Conservation (phyloP, 2,888 invertebrate species). For the Rhopalosiphum nymphaeae region DNA sequence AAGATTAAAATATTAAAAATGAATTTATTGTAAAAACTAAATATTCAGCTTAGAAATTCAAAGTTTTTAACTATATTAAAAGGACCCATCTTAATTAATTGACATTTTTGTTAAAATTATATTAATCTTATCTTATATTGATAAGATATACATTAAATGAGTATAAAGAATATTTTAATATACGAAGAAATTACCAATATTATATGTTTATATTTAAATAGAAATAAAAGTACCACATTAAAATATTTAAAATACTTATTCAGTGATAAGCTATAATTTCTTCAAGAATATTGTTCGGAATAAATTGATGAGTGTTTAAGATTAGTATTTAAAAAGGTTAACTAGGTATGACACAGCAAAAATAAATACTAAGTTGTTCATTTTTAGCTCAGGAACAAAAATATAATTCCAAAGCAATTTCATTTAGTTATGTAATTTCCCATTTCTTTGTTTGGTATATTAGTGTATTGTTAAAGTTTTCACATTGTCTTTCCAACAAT, state of each 20-base stretch:
- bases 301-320: too few species aligned
- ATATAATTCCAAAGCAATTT: neutral
- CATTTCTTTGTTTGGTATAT: neutral
- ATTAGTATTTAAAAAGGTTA: too few species aligned
- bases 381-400: neutral
- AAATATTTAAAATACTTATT: neutral
- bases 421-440: neutral
- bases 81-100: neutral
- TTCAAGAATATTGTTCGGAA: too few species aligned
- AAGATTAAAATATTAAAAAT: neutral
- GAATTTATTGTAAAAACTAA: neutral
- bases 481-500: fast-evolving
- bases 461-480: neutral
- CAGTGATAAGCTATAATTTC: too few species aligned
- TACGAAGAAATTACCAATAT: neutral
- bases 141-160: neutral
- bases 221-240: neutral
- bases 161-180: neutral
- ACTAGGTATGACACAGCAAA: neutral
- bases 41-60: neutral
- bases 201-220: neutral
- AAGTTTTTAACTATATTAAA: neutral
- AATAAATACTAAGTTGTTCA: neutral
- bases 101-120: neutral
- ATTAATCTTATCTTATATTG: neutral